These are phyloP conservation scores for Caenorhabditis drosophilae DNA, from an alignment of 2,888 invertebrate genomes.

Conservation along the genomic window DNA sequence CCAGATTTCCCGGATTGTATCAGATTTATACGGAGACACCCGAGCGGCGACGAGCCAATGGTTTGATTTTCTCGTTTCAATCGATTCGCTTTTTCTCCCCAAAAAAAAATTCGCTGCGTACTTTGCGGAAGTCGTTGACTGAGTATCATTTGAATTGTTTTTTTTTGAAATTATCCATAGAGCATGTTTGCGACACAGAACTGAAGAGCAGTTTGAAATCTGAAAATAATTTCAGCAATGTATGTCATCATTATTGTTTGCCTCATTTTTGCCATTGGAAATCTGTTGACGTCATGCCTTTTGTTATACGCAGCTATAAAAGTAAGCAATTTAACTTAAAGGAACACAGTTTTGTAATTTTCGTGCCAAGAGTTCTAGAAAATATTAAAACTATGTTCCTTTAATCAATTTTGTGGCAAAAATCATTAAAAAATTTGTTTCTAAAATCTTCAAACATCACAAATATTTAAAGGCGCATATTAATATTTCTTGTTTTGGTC, in stretches of 20 bases:
- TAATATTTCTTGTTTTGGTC: too few relatives aligned
- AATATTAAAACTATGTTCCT: too few relatives aligned
- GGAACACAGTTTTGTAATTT: too few relatives aligned
- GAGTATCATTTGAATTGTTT: not conserved
- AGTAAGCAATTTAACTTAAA: too few relatives aligned
- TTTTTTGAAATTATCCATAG: not conserved
- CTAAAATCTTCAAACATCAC: too few relatives aligned
- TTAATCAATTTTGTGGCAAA: too few relatives aligned
- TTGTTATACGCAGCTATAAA: slow-evolving; percentile 61
- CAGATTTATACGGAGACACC: slow-evolving; percentile 66
- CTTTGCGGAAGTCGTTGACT: not conserved
- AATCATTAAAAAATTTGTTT: too few relatives aligned
- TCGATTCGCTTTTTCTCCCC: too few relatives aligned
- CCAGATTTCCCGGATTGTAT: slow-evolving; percentile 66
- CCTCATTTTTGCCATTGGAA: slow-evolving; percentile 54
- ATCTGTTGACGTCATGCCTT: slow-evolving; percentile 51
- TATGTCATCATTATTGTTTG: slow-evolving; percentile 63
- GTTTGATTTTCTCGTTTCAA: slow-evolving; percentile 34
- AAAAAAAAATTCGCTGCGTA: not conserved
- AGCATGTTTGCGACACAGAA: not conserved
- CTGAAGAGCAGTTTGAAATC: not conserved
- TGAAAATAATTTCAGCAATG: slow-evolving; percentile 48
- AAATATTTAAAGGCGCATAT: too few relatives aligned
- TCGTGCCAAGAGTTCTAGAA: too few relatives aligned
- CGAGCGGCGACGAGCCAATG: slow-evolving; percentile 62